Base-by-base conservation (phyloP, 1,140 invertebrate genomes). In the Drosophila ananassae region DNA sequence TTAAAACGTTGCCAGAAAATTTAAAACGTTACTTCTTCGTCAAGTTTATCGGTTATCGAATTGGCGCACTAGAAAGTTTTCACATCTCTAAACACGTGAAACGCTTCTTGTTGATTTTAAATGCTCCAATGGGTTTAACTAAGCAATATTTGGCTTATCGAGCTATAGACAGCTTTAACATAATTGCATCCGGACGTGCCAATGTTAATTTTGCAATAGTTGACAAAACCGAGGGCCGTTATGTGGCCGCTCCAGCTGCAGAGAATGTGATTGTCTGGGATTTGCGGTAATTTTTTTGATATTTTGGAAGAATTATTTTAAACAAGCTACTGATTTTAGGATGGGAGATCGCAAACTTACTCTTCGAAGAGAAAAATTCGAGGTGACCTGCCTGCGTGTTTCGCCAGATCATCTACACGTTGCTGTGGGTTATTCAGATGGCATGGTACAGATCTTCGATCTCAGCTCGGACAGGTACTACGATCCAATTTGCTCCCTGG, bases 211-310 rank as follows among this genome's bases (percentile, higher is more conserved):
- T 97, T 94, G 95, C 95, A n/a, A 94, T 93, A 12, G 92, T 96
- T 57, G 94, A 97, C 85, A 94, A 94, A 47, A 94, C 95, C 54
- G 95, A 95, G 90, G 96, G 96, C 22, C 94, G 97, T 92, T 98
- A 95, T 93, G 94, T 97, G 53, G 98, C 97, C 41, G 95, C 96
- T 39, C 97, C 96, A 34, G 97, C 97, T 22, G 97, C 97, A 91
- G 98, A 99, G 94, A 95, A 98, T 94, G 95, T 99, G 54, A 95
- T 96, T 80, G 94, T 99, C 69, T 99, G 98, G 98, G 98, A 99
- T 93, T 93, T 98, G 75, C 94, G 89, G 91, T 92, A 46, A 53
- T 61, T 61, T 48, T 2, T 17, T 6, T 2, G 17, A 10, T 28
- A 8, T 12, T 10, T 3, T 7, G 21, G 3, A 47, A 8, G 21